A percentile compares a stretch with the other conserved stretches of the same genome.
phyloP scores from a whole-genome alignment of 2,797 vertebrate species.

The Gallinago stenura region DNA sequence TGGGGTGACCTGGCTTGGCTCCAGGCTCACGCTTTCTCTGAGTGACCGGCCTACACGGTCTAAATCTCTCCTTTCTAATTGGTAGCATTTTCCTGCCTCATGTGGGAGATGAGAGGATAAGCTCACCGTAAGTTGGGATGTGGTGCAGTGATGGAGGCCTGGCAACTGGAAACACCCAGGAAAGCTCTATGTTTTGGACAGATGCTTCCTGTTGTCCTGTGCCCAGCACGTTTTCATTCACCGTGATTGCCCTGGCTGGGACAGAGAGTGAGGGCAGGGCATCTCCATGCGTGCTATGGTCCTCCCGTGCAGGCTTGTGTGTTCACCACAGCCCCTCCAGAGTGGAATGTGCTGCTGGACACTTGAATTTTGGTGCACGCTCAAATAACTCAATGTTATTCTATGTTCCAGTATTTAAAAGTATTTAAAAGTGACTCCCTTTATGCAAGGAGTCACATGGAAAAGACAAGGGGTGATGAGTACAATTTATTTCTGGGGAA shows the following conservation, averaged over 20 bases:
- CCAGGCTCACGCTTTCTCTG: neutral
- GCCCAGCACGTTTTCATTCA: neutral
- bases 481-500: neutral
- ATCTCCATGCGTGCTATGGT: neutral
- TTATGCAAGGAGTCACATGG: neutral
- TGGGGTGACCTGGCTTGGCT: neutral
- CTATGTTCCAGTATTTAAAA: neutral
- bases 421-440: neutral
- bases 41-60: rapidly evolving
- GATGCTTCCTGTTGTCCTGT: neutral
- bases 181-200: neutral
- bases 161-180: neutral
- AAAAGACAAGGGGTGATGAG: neutral
- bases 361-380: neutral
- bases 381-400: neutral
- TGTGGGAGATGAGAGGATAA: neutral
- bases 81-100: neutral
- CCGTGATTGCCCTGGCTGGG: neutral
- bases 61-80: neutral
- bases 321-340: neutral
- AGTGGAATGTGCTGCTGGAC: neutral
- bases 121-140: neutral
- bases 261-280: rapidly evolving
- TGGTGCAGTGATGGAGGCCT: neutral
- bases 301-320: too few relatives aligned